Base-by-base conservation (phyloP, 2,797 vertebrate genomes). In the Micromesistius poutassou region DNA sequence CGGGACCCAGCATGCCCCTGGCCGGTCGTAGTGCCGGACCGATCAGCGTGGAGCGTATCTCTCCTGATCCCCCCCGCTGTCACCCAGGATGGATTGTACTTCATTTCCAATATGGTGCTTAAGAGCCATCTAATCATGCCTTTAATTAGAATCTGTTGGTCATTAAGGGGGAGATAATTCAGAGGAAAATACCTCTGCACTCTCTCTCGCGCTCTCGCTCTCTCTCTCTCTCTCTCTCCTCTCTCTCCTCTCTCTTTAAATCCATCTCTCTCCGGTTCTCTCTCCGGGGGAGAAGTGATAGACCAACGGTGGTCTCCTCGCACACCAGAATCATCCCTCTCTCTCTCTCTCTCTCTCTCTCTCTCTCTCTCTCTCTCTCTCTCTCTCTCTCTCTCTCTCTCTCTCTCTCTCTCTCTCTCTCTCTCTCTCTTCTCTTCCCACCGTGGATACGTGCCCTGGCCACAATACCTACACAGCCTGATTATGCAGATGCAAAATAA, bases 91-190 rank as follows among this genome's bases (percentile, higher is more conserved):
- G 91, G 92, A 95, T 94, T 92, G 91, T 88, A 86, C 88, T 92
- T 94, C 89, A 94, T 94, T 94, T 94, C 90, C 93, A 92, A 93
- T 94, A 93, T 93, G 93, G 93, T 94, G 91, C 93, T 93, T 94
- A 92, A 94, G 93, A 90, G 90, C 87, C 89, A 91, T 90, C 93
- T 94, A 94, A 95, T 94, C 94, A 93, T 81, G 88, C 88, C 89
- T 93, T 94, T 94, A 94, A 95, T 95, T 95, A 94, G 90, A 94
- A 90, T 90, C 89, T 89, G 87, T 84, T 90, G 90, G 92, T 93
- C 93, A 94, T 94, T 94, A 94, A 92, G 86, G 83, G 46, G 82
- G 85, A 92, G 92, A 95, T 93, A 93, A 94, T 93, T 93, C 90
- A 86, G 90, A 91, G 89, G 91, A 91, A 91, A 93, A 92, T 92